These are phyloP conservation scores for Nansenia antarctica DNA, from an alignment of 2,113 vertebrate genomes.

Conservation along the genomic window DNA sequence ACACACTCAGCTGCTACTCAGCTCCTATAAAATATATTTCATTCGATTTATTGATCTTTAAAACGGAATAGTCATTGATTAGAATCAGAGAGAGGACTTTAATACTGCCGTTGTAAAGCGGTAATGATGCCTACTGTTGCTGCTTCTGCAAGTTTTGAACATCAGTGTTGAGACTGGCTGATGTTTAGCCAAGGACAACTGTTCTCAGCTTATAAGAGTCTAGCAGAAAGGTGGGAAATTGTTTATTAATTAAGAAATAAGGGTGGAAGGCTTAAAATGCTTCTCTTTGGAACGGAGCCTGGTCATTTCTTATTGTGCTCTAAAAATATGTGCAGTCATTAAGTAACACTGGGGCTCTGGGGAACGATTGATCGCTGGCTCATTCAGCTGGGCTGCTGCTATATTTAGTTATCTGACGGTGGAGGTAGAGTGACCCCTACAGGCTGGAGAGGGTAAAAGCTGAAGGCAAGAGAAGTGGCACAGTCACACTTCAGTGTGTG, in stretches of 20 bases:
- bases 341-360: constrained; percentile 30
- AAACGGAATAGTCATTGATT: not conserved
- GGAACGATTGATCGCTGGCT: constrained; percentile 38
- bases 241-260: constrained; percentile 8
- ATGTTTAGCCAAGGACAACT: not conserved
- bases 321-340: constrained; percentile 31
- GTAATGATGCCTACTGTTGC: not conserved
- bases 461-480: not conserved
- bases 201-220: not conserved
- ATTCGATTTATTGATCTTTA: not conserved
- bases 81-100: not conserved
- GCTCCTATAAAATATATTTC: no score
- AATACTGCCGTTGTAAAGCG: not conserved
- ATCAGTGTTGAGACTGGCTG: not conserved
- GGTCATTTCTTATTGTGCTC: constrained; percentile 12
- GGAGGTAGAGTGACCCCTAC: constrained; percentile 68
- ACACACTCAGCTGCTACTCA: constrained; percentile 4
- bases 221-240: not conserved
- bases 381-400: constrained; percentile 22
- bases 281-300: not conserved
- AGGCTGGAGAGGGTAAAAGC: constrained; percentile 7
- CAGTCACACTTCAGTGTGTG: not conserved
- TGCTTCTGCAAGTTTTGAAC: not conserved
- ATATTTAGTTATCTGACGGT: constrained; percentile 36
- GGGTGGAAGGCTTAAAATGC: not conserved